These are phyloP conservation scores for Capitella teleta DNA, from an alignment of 1,140 invertebrate species.

Conservation along the genomic window DNA sequence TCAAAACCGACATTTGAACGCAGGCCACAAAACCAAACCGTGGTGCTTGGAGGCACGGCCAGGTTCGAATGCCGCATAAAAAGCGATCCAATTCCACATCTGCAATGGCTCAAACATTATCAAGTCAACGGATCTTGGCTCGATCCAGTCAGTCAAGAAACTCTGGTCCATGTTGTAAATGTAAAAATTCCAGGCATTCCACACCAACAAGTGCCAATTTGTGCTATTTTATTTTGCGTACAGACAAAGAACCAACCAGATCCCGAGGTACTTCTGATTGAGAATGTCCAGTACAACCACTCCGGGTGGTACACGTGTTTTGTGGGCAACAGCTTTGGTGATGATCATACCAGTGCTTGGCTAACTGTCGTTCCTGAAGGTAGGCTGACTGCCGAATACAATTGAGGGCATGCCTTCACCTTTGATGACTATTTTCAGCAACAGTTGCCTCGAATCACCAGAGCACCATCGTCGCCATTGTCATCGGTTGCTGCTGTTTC, in stretches of 20 bases:
- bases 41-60: conserved; percentile 54
- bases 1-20: too few species aligned
- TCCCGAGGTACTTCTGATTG: conserved; percentile 56
- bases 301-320: conserved; percentile 89
- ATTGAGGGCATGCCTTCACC: too few species aligned
- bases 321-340: conserved; percentile 68
- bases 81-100: conserved; percentile 55
- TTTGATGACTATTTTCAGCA: too few species aligned
- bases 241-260: neutral
- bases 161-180: conserved; percentile 15
- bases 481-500: too few species aligned
- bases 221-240: too few species aligned
- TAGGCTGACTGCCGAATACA: too few species aligned
- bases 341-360: conserved; percentile 65
- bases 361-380: conserved; percentile 69
- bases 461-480: too few species aligned
- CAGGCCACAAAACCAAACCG: conserved; percentile 56
- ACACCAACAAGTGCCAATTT: too few species aligned
- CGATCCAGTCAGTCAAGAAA: conserved; percentile 19
- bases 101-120: conserved; percentile 61
- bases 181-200: too few species aligned
- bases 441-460: too few species aligned
- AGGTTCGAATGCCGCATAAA: conserved; percentile 62
- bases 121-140: conserved; percentile 37
- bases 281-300: conserved; percentile 72